A percentile compares a stretch with the other conserved stretches of the same genome.
Evolutionary conservation across 2,797 vertebrate genomes (phyloP).

Genomic region (Varecia variegata): DNA sequence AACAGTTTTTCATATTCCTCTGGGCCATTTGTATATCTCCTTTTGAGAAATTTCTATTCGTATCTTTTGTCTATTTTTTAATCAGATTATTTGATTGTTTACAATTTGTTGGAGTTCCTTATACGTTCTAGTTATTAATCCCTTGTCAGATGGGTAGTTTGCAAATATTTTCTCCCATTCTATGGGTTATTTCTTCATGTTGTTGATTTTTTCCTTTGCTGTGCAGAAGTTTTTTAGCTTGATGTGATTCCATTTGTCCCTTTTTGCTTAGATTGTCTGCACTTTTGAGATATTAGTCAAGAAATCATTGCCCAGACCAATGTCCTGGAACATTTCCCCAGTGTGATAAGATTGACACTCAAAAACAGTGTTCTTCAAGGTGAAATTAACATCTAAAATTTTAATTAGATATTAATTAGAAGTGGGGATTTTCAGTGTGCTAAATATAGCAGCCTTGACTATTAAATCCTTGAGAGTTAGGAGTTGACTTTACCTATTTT

Average conservation of each 20-base stretch:
- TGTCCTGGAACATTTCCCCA: neutral
- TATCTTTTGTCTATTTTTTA: too few species aligned
- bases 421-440: neutral
- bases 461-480: neutral
- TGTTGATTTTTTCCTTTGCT: too few species aligned
- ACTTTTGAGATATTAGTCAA: neutral
- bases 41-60: neutral
- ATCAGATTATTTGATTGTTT: too few species aligned
- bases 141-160: too few species aligned
- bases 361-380: neutral
- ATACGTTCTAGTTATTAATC: too few species aligned
- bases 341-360: neutral
- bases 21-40: neutral
- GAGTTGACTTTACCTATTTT: neutral
- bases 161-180: too few species aligned
- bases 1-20: neutral
- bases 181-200: too few species aligned
- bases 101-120: too few species aligned
- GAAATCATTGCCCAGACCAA: neutral
- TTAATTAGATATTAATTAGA: conserved; percentile 28
- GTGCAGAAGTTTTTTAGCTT: too few species aligned
- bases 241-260: too few species aligned
- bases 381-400: conserved; percentile 2
- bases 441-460: neutral
- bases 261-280: neutral